Base-by-base conservation (phyloP, 1,140 invertebrate species). In the Drosophila trapezifrons region DNA sequence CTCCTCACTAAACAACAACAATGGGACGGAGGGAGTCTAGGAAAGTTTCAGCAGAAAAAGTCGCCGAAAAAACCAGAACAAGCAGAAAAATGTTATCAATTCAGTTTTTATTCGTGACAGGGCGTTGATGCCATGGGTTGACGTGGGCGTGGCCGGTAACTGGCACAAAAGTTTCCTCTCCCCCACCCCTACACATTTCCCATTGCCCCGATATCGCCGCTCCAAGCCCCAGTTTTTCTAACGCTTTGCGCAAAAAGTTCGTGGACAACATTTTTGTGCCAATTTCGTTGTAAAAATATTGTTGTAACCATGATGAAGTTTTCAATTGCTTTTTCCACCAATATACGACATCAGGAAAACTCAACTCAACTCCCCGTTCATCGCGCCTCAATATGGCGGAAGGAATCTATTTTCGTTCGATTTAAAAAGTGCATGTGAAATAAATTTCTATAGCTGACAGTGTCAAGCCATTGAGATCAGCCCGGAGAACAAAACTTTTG, bases 241-340 rank as follows among this genome's bases (percentile, higher is more conserved):
- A 79, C 77, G 67, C 58, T 81, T 64, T 77, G 66, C 49, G 47
- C 18, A 65, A 69, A 84, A 85, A 86, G 78, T 83, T 89, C 52
- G 79, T 89, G 79, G 72, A 87, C 84, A 85, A 89, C 84, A 89
- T 87, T 87, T 87, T 87, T 89, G 80, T 90, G 84, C 84, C 84
- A 89, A 89, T 89, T 89, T 89, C 84, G 77, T 74, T 84, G 84
- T 75, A 74, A 89, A 89, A 89, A 89, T 89, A 89, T 89, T 89
- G 74, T 89, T 90, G 80, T 73, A 89, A 66, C 80, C 84, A 84
- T 89, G 84, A 89, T 89, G 84, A 89, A 89, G 80, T 89, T 89
- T 89, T 84, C 84, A 89, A 89, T 89, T 89, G 84, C 42, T 89
- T 89, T 79, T 75, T 58, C 80, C 80, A 67, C 43, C 66, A 84